Base-by-base conservation (phyloP, 2,113 vertebrate genomes). In the Mystacornis crossleyi region DNA sequence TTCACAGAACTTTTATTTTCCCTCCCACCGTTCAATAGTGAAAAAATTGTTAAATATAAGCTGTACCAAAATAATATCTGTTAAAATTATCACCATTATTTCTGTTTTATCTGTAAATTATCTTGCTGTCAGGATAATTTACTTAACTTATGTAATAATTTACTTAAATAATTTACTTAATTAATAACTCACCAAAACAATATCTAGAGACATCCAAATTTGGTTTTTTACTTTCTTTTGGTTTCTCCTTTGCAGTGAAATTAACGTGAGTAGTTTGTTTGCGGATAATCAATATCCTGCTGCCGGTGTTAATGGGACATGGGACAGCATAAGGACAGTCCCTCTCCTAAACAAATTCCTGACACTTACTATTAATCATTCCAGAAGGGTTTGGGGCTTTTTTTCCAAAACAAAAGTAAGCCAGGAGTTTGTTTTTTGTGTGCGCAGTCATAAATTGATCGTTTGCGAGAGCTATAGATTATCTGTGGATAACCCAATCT, bases 1-100 rank as follows among this genome's bases (percentile, higher is more conserved):
- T 23, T 70, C 31, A 54, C 19, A 65, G 20, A 45, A 88, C 9
- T 89, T 73, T 9, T 14, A n/a, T 7, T 60, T 55, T 20, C 5
- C 12, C 45, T 75, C 40, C 53, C 34, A 40, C 2, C 0, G 0
- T 16, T 54, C 29, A 4, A 14, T 17, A 23, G 28, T 7, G 36
- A 34, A 66, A 77, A 65, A 36, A 11, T 8, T 8, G 4, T 29
- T 42, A 43, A 81, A 50, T 45, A 13, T 10, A 26, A 26, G 4
- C 8, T 74, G 26, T 19, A 9, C 7, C 9, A 45, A 60, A 81
- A 33, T 3, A 65, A 29, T 6, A 47, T 6, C 14, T 45, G 6
- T 50, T 38, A 24, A 38, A 72, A 70, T 25, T 33, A 73, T 29
- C 34, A 36, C 13, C 3, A 14, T 40, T 78, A 24, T 19, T 66